Evolutionary conservation across 1,140 invertebrate species (phyloP).

Genomic region (Drosophila kikkawai): DNA sequence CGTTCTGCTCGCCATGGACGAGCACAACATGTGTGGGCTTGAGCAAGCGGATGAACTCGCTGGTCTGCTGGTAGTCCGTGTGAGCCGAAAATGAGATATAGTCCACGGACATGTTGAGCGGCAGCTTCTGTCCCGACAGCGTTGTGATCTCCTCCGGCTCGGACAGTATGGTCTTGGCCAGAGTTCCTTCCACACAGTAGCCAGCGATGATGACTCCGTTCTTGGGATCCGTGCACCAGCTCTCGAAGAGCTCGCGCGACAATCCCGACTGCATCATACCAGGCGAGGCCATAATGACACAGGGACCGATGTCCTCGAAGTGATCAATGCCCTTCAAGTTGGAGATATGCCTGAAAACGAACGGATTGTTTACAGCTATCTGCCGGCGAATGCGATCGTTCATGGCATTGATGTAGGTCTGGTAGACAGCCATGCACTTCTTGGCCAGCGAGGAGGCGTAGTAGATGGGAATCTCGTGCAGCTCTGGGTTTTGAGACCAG

Average conservation of each 20-base stretch:
- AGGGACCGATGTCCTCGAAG: slow-evolving; percentile 99
- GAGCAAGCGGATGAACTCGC: slow-evolving; percentile 97
- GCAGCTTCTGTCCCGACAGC: slow-evolving; percentile 97
- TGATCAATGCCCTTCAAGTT: slow-evolving; percentile 99
- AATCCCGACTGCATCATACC: slow-evolving; percentile 99
- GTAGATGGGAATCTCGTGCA: slow-evolving; percentile 99
- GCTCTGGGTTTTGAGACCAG: slow-evolving; percentile 98
- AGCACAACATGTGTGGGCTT: slow-evolving; percentile 97
- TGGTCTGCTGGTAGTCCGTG: slow-evolving; percentile 99
- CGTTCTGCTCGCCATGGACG: slow-evolving; percentile 99
- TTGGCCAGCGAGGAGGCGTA: slow-evolving; percentile 99
- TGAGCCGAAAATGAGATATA: slow-evolving; percentile 99
- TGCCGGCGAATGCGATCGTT: slow-evolving; percentile 98
- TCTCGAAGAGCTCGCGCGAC: slow-evolving; percentile 98
- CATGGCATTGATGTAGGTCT: slow-evolving; percentile 99
- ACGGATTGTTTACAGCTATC: slow-evolving; percentile 99
- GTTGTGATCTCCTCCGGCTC: slow-evolving; percentile 99
- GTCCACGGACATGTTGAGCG: slow-evolving; percentile 98
- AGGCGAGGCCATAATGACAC: slow-evolving; percentile 99
- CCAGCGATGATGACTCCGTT: slow-evolving; percentile 99
- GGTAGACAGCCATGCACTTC: slow-evolving; percentile 99
- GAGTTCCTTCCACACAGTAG: slow-evolving; percentile 99
- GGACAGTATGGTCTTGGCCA: slow-evolving; percentile 98
- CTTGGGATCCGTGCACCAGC: slow-evolving; percentile 98
- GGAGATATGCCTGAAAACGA: slow-evolving; percentile 99